Conservation (phyloP, 1,140 invertebrate genomes). For the Ruditapes philippinarum region DNA sequence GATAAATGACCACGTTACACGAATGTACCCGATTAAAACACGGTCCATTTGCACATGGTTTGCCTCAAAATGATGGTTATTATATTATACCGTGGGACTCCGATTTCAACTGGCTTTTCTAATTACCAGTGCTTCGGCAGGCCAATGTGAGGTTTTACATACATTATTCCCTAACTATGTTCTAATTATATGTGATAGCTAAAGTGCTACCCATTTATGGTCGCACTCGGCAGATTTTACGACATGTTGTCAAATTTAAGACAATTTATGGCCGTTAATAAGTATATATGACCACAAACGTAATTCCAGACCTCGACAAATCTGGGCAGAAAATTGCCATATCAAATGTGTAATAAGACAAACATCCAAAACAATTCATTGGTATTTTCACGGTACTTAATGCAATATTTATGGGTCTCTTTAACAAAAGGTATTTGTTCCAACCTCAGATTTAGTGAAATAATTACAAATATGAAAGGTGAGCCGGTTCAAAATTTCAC, state of each 20-base stretch:
- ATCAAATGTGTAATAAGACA: constrained; percentile 57
- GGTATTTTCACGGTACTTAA: constrained; percentile 62
- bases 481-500: constrained; percentile 31
- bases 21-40: constrained; percentile 64
- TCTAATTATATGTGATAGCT: constrained; percentile 68
- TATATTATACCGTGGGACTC: constrained; percentile 49
- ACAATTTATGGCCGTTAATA: constrained; percentile 67
- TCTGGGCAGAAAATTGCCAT: constrained; percentile 67
- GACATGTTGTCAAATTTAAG: constrained; percentile 66
- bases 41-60: constrained; percentile 64
- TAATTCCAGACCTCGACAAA: constrained; percentile 58
- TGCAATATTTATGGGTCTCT: constrained; percentile 43
- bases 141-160: constrained; percentile 65
- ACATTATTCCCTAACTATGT: constrained; percentile 69
- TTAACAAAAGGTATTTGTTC: constrained; percentile 23
- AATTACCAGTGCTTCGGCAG: constrained; percentile 64
- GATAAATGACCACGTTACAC: constrained; percentile 51
- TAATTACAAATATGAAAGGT: constrained; percentile 55
- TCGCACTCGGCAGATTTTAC: constrained; percentile 57
- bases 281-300: constrained; percentile 68
- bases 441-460: constrained; percentile 13
- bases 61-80: constrained; percentile 47
- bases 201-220: constrained; percentile 66
- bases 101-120: constrained; percentile 53
- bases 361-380: constrained; percentile 57